Conservation (phyloP, 2,113 vertebrate genomes). For the Ceyx melanurus region DNA sequence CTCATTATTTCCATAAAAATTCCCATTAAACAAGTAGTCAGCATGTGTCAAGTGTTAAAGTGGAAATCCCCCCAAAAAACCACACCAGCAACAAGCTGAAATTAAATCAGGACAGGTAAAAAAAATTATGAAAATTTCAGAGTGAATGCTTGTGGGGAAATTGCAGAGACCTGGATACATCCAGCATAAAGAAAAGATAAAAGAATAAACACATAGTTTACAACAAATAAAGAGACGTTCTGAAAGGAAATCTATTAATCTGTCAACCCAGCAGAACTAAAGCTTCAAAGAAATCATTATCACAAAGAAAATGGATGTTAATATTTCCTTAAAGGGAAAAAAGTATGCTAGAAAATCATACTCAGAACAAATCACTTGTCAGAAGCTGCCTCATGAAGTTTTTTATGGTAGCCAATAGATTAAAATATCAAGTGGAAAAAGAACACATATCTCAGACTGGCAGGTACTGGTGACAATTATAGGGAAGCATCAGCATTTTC, state of each 20-base stretch:
- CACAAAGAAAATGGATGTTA: neutral
- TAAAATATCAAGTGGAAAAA: neutral
- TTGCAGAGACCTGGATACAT: neutral
- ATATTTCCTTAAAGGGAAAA: neutral
- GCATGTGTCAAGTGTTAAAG: neutral
- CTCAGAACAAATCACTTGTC: neutral
- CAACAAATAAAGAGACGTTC: neutral
- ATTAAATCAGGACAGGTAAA: neutral
- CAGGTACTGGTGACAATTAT: neutral
- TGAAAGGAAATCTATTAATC: neutral
- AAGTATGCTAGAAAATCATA: neutral
- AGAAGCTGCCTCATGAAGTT: neutral
- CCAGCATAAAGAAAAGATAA: neutral
- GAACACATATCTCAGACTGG: accelerated
- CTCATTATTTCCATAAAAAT: neutral
- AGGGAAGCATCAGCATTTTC: neutral
- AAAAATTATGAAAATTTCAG: neutral
- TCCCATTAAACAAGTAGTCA: neutral
- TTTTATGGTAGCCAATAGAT: neutral
- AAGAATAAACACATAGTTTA: neutral
- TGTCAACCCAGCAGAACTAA: neutral
- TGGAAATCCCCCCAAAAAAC: neutral
- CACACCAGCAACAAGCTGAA: neutral
- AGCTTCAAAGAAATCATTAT: neutral
- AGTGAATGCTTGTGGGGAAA: neutral